These are phyloP conservation scores for Astreopora myriophthalma DNA, from an alignment of 64 coral and sea anemone genomes.

Conservation along the genomic window DNA sequence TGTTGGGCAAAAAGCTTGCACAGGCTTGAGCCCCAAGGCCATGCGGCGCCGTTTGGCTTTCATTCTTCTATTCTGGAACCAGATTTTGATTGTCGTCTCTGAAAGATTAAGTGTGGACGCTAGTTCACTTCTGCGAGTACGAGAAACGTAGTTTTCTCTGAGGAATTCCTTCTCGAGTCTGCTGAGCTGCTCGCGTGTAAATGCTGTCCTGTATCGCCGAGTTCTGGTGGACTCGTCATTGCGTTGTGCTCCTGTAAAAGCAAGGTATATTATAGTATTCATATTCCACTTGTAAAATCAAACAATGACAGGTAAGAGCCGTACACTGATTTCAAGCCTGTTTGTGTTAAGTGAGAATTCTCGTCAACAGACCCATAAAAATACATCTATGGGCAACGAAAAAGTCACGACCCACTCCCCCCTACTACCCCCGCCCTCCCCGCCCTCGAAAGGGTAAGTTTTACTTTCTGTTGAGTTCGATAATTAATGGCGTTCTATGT, in stretches of 20 bases:
- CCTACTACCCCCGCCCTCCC: no score
- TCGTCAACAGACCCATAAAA: no score
- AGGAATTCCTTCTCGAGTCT: conserved; percentile 92
- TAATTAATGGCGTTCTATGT: no score
- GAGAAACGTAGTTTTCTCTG: conserved; percentile 90
- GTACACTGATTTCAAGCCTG: not conserved
- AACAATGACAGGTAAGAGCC: not conserved
- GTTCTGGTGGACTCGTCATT: conserved; percentile 76
- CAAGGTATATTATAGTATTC: not conserved
- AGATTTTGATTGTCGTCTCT: conserved; percentile 95
- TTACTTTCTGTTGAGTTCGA: no score
- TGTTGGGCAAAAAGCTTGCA: conserved; percentile 76
- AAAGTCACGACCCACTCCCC: no score
- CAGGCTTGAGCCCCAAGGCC: conserved; percentile 89
- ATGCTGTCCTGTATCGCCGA: conserved; percentile 87
- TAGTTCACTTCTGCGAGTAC: conserved; percentile 83
- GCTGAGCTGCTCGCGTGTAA: conserved; percentile 87
- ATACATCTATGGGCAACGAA: no score
- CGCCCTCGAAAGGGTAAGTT: no score
- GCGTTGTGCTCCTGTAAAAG: conserved; percentile 13
- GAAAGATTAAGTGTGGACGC: conserved; percentile 84
- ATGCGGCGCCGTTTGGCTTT: conserved; percentile 86
- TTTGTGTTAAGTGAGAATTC: no score
- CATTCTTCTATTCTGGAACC: conserved; percentile 96
- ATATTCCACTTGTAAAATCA: not conserved